A percentile compares a stretch with the other conserved stretches of the same genome.
Evolutionary conservation across 2,113 vertebrate genomes (phyloP).

Genomic region (Helogale parvula): DNA sequence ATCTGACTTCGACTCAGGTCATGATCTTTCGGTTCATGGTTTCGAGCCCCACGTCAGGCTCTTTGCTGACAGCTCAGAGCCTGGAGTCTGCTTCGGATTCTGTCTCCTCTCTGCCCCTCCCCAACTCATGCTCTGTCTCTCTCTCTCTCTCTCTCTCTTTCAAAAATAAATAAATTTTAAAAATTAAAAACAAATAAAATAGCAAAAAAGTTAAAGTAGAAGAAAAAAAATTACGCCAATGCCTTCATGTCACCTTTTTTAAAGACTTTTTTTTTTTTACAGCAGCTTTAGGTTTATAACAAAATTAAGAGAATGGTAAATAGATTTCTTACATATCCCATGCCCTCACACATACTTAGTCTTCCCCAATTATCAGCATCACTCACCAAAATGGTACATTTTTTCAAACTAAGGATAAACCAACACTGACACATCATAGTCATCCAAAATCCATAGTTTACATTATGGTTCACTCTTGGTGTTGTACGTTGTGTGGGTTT

Average conservation of each 20-base stretch:
- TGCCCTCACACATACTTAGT: background rate
- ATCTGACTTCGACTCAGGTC: no score
- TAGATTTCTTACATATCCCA: background rate
- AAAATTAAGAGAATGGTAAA: background rate
- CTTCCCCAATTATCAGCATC: background rate
- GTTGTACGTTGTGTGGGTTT: background rate
- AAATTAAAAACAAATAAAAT: background rate
- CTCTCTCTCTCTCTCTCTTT: no score
- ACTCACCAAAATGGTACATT: background rate
- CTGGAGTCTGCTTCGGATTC: no score
- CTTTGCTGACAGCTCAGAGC: no score
- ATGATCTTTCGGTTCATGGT: no score
- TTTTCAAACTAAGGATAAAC: background rate
- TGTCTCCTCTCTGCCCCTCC: no score
- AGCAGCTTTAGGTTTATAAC: background rate
- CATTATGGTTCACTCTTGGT: background rate
- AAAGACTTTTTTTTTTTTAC: background rate
- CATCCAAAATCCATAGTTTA: background rate
- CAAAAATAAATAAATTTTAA: no score
- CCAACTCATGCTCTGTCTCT: no score
- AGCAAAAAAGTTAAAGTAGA: background rate
- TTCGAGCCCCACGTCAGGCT: no score
- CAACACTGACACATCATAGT: background rate
- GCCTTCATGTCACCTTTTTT: background rate
- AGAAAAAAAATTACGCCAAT: conserved; percentile 4